phyloP scores from a whole-genome alignment of 2,113 vertebrate species.

The Candoia aspera region DNA sequence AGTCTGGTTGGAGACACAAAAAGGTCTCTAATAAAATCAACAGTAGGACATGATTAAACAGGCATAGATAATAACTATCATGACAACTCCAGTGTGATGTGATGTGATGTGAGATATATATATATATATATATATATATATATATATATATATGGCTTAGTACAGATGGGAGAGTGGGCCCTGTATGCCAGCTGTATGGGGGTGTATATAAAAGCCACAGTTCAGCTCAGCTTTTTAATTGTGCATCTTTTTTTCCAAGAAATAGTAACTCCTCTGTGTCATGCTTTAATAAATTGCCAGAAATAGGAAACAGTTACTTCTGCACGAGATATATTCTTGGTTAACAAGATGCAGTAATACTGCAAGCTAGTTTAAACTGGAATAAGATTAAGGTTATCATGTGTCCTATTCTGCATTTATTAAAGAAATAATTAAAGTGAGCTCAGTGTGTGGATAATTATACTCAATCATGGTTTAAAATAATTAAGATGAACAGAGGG shows the following conservation, averaged over 20 bases:
- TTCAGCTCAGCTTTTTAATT: conserved; percentile 48
- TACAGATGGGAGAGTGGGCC: conserved; percentile 66
- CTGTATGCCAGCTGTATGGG: conserved; percentile 53
- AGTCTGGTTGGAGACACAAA: conserved; percentile 23
- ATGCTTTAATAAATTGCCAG: conserved; percentile 27
- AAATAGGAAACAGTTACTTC: conserved; percentile 19
- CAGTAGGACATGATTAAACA: conserved; percentile 25
- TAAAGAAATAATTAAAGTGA: not conserved
- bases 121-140: too few species aligned
- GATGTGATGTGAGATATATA: too few species aligned
- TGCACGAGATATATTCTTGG: not conserved
- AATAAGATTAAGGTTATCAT: not conserved
- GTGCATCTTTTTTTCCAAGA: conserved; percentile 34
- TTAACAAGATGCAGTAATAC: not conserved
- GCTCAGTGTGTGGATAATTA: not conserved
- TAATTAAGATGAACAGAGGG: not conserved
- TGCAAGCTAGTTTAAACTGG: not conserved
- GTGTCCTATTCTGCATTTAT: not conserved
- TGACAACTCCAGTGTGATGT: conserved; percentile 27
- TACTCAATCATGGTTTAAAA: not conserved
- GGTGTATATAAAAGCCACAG: conserved; percentile 42
- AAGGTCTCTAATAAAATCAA: conserved; percentile 25
- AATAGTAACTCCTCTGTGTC: conserved; percentile 40
- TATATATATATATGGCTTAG: conserved; percentile 39
- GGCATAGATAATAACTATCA: conserved; percentile 44